phyloP scores from a whole-genome alignment of 2,888 invertebrate genomes.

The Eupeodes luniger region DNA sequence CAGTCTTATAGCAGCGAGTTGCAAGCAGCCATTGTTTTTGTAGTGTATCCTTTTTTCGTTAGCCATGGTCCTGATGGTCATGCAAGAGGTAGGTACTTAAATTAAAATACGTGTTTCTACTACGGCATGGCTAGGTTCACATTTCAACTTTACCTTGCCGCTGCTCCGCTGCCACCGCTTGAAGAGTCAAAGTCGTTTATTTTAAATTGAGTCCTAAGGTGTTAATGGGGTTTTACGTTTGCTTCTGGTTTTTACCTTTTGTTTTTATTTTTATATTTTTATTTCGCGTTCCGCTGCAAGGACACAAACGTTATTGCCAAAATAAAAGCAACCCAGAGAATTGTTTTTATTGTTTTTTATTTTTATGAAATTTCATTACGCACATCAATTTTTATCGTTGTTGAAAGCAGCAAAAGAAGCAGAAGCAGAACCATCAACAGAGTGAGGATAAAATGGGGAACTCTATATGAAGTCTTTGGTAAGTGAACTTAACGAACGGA shows the following conservation, averaged over 20 bases:
- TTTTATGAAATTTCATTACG: slow-evolving; percentile 65
- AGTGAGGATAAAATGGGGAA: too few relatives aligned
- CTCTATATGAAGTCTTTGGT: too few relatives aligned
- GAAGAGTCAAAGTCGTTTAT: slow-evolving; percentile 71
- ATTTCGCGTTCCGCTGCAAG: slow-evolving; percentile 18
- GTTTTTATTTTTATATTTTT: background rate
- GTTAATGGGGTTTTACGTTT: slow-evolving; percentile 70
- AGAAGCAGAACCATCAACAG: too few relatives aligned
- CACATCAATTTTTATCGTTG: slow-evolving; percentile 29
- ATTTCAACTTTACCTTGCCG: slow-evolving; percentile 41
- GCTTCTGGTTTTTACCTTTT: background rate
- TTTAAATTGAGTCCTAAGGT: slow-evolving; percentile 76
- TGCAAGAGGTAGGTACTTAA: slow-evolving; percentile 46
- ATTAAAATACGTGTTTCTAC: slow-evolving; percentile 62
- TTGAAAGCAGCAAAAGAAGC: background rate
- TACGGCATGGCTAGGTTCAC: slow-evolving; percentile 40
- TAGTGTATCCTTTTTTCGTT: slow-evolving; percentile 1
- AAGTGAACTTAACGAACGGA: too few relatives aligned
- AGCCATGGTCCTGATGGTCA: slow-evolving; percentile 36
- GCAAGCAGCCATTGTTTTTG: too few relatives aligned
- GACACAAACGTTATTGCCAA: slow-evolving; percentile 34
- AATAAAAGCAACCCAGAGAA: slow-evolving; percentile 47
- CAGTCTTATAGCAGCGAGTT: background rate
- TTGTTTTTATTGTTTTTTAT: slow-evolving; percentile 32
- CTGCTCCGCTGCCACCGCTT: background rate